These are phyloP conservation scores for Gallinago stenura DNA, from an alignment of 2,797 vertebrate species.

Conservation along the genomic window DNA sequence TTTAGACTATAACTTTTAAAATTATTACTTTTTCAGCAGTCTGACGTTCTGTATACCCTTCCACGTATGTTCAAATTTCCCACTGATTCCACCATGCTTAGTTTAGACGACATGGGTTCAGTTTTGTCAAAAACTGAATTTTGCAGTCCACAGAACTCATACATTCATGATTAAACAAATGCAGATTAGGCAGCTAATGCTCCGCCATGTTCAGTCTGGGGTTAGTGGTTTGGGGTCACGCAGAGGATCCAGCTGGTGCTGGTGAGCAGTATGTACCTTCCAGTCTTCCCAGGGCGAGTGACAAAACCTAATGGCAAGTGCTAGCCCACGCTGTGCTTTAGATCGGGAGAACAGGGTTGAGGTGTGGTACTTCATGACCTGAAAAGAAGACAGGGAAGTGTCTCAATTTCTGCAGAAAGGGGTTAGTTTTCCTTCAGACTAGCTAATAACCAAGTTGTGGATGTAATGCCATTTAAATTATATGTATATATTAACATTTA, in stretches of 20 bases:
- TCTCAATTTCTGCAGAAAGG: neutral
- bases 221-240: neutral
- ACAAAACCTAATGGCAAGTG: neutral
- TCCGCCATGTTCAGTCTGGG: neutral
- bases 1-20: neutral
- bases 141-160: neutral
- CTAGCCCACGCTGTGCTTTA: fast-evolving
- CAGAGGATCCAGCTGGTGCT: neutral
- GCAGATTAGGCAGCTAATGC: neutral
- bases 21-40: neutral
- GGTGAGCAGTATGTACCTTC: neutral
- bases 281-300: neutral
- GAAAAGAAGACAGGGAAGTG: neutral
- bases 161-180: neutral
- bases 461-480: neutral
- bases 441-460: neutral
- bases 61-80: neutral
- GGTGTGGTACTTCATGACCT: neutral
- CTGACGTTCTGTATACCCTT: neutral
- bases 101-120: neutral
- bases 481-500: neutral
- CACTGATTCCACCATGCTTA: neutral
- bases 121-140: neutral
- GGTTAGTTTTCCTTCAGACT: neutral
- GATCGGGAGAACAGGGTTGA: fast-evolving